Evolutionary conservation across 2,888 invertebrate genomes (phyloP), one percentile per base, ranked within the genome.

Genomic region (Poecilus cupreus): DNA sequence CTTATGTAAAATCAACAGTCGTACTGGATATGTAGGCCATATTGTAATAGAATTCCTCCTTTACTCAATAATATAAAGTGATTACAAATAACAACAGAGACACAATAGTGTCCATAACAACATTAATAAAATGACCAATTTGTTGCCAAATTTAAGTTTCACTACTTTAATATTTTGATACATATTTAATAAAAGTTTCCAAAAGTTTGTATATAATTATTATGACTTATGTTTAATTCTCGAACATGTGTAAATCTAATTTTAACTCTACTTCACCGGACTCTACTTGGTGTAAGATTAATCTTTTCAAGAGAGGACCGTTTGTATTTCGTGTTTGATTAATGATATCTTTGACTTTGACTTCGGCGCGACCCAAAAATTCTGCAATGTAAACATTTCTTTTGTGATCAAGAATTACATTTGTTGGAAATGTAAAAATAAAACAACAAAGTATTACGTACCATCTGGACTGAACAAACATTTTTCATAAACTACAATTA

Each of bases 391-490:
- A 43, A 26, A 51, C 43, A 43, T 43, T 10, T 43, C 18, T 32
- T 32, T 32, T 32, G 32, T 32, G 0, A 32, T 32, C 32, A 32
- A 32, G 32, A 32, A 32, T 32, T 8, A 32, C 4, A 32, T 3
- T 32, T 57, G 83, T 75, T 72, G 16, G 16, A 57, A 13, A 75
- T 11, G 43, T 2, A 6, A 51, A 13, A 32, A 39, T 49, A 22
- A 18, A 37, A 32, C 26, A 26, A 70, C 8, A 51, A 51, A 18
- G 13, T 37, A 37, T 68, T 80, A 76, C 89, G 89, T 89, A 94
- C 94, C 94, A 88, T 95, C 94, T 10, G 94, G 94, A 82, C 93
- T 92, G 87, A 93, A 95, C 77, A 93, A 90, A 85, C 94, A 94
- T 86, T 93, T 91, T 86, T 94, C 94, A 85, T 92, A 93, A 24